Percentiles rank a stretch among this genome's conserved stretches.
Conservation (phyloP, 2,888 invertebrate species). For the Ypsolopha scabrella region DNA sequence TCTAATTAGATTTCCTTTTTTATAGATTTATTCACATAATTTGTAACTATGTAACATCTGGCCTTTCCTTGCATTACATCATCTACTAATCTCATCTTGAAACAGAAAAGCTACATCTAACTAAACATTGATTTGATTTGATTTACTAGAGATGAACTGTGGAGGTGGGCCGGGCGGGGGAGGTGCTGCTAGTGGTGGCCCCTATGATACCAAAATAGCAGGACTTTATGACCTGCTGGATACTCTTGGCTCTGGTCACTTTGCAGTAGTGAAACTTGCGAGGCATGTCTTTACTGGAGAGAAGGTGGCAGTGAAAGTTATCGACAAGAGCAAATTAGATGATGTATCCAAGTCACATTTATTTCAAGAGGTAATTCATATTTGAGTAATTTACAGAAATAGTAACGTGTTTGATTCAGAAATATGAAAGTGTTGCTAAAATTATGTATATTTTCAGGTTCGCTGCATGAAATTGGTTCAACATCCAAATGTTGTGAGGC, state of each 20-base stretch:
- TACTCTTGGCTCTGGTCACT: slow-evolving; percentile 98
- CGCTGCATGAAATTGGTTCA: slow-evolving; percentile 99
- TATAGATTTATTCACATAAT: neutral
- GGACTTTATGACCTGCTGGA: slow-evolving; percentile 98
- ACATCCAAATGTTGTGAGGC: slow-evolving; percentile 97
- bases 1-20: neutral
- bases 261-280: slow-evolving; percentile 98
- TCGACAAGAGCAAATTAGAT: slow-evolving; percentile 98
- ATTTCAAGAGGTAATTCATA: slow-evolving; percentile 87
- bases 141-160: slow-evolving; percentile 38
- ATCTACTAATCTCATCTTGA: neutral
- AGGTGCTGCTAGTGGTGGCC: slow-evolving; percentile 47
- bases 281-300: slow-evolving; percentile 99
- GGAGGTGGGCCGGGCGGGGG: slow-evolving; percentile 33
- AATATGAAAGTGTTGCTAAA: no score
- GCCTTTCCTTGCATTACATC: neutral
- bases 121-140: slow-evolving; percentile 1
- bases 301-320: slow-evolving; percentile 97
- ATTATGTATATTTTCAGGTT: slow-evolving; percentile 64
- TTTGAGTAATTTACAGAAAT: no score
- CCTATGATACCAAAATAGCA: slow-evolving; percentile 90
- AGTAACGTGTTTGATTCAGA: no score
- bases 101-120: neutral
- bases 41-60: neutral
- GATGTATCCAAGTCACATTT: slow-evolving; percentile 96